Evolutionary conservation across 2,888 invertebrate species (phyloP), one percentile per base, ranked within the genome.

Genomic region (Macrosoma leucophasiata): DNA sequence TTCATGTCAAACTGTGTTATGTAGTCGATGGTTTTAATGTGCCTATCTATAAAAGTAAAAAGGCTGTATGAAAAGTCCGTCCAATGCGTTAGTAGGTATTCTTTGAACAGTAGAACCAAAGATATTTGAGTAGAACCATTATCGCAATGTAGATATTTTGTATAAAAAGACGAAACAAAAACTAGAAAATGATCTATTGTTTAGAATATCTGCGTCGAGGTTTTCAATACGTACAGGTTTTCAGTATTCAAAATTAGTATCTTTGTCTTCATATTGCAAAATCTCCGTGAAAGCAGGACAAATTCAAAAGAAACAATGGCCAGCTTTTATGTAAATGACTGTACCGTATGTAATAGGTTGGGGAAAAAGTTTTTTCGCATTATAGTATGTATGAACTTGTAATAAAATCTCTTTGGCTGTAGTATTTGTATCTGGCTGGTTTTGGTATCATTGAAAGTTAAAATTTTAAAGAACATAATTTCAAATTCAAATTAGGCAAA

Each of bases 311-410:
- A 64, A 63, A 71, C 71, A 75, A 78, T 68, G 55, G 63, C 52
- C 43, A 49, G 72, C 74, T 79, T 71, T 79, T 64, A 75, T 61
- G 54, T 42, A 64, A 75, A 77, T 75, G 57, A 65, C 58, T 51
- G 42, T 43, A 42, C 45, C 29, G 44, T 39, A 42, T 43, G 43
- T 13, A 22, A 9, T 10, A 28, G 17, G 15, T 21, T 21, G 21
- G 35, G 12, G 30, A 7, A 17, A 5, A 7, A 17, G 7, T 6
- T 17, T 6, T 17, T 6, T 5, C 4, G 17, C 17, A 17, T 17
- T 4, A 4, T 5, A 7, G 17, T 17, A 5, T 17, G 4, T 6
- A 5, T 6, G 7, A 4, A 17, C 17, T 17, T 4, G 17, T 4
- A 7, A 5, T 17, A 5, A 7, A 17, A 17, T 6, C 17, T 6